Conservation (phyloP, 2,113 vertebrate species). For the Pterocles gutturalis region DNA sequence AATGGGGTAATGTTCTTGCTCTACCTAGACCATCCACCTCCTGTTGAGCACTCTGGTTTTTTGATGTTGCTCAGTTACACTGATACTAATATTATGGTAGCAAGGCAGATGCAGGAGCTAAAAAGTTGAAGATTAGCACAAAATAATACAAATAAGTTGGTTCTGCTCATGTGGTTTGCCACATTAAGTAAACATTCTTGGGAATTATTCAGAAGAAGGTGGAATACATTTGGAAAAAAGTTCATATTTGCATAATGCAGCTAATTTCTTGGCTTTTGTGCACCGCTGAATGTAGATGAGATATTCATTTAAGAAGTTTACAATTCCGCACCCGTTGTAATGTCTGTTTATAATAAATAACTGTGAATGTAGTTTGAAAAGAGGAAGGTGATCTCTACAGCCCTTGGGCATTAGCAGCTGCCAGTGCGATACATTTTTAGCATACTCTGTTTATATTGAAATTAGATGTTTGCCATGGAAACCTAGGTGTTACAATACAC, state of each 20-base stretch:
- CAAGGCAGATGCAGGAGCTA: slow-evolving; percentile 47
- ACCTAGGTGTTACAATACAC: background rate
- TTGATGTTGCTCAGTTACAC: slow-evolving; percentile 49
- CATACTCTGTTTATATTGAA: slow-evolving; percentile 15
- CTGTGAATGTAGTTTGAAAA: background rate
- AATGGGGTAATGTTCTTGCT: background rate
- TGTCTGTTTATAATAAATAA: slow-evolving; percentile 29
- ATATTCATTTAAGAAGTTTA: background rate
- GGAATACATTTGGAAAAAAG: background rate
- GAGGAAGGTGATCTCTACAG: slow-evolving; percentile 29
- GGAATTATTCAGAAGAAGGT: slow-evolving; percentile 48
- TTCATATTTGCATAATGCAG: background rate
- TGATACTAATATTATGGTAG: background rate
- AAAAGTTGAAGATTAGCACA: slow-evolving; percentile 55
- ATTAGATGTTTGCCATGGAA: slow-evolving; percentile 61
- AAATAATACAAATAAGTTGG: slow-evolving; percentile 69
- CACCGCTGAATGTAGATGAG: slow-evolving; percentile 5
- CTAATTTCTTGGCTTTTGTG: background rate
- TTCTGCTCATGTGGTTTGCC: slow-evolving; percentile 57
- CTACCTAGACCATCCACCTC: background rate
- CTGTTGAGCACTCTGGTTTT: background rate
- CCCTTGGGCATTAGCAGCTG: background rate
- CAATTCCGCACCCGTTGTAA: background rate
- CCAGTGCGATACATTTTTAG: background rate
- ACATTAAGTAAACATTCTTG: slow-evolving; percentile 53